Evolutionary conservation across 2,888 invertebrate species (phyloP), one percentile per base, ranked within the genome.

Genomic region (Trissoscelio sp.): DNA sequence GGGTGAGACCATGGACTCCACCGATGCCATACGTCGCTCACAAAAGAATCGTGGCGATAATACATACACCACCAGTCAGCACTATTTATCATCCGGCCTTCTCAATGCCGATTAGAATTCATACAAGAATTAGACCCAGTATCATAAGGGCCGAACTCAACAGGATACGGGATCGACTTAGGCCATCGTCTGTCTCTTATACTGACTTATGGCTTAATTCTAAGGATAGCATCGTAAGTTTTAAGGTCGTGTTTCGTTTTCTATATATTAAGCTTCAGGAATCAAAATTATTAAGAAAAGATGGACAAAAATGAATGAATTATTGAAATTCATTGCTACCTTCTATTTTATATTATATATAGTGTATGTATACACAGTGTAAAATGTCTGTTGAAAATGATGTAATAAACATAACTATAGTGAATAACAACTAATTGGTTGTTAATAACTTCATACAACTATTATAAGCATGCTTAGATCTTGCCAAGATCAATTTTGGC

Each of bases 151-250:
- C 91, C 39, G 91, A 91, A 86, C 87, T 91, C 86, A 88, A 88
- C 86, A 91, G 91, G 88, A 91, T 91, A 91, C 89, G 90, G 79
- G 87, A 89, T 83, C 87, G 89, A 77, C 86, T 86, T 51, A 90
- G 91, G 82, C 86, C 89, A 9, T 87, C 89, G 24, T 85, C 78
- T 75, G 74, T 82, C 22, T 91, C 91, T 70, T 90, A 96, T 86
- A 93, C 95, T 85, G 96, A 95, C 87, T 95, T 95, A 90, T 97
- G 95, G 92, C 95, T 95, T 92, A 95, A 95, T 92, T 95, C 96
- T 85, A 95, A 94, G 94, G 96, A 96, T 92, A 93, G 93, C 92
- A 88, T 88, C 85, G 91, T 91, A 90, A 91, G 91, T 91, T 75
- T 75, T 20, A 44, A 79, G 73, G 62, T 79, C 12, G 24, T 22